Conservation (phyloP, 2,888 invertebrate species). For the Frankliniella fusca region DNA sequence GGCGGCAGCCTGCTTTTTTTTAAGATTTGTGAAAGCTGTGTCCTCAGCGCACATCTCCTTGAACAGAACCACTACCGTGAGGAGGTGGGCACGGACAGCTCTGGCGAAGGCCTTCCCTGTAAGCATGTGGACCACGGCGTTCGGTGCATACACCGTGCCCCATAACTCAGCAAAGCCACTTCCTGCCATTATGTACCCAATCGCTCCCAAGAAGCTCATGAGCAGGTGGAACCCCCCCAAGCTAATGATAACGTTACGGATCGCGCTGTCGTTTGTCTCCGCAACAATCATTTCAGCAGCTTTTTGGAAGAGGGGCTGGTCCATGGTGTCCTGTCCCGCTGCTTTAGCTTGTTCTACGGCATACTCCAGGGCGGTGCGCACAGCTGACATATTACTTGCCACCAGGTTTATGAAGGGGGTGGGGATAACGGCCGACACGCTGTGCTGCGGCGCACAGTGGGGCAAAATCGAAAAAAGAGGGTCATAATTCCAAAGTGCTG, state of each 20-base stretch:
- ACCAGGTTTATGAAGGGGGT: constrained; percentile 38
- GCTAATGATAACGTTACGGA: constrained; percentile 37
- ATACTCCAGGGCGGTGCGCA: constrained; percentile 36
- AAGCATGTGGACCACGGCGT: constrained; percentile 42
- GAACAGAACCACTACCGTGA: constrained; percentile 38
- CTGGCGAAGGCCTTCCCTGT: constrained; percentile 42
- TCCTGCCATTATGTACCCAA: constrained; percentile 44
- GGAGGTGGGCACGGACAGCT: constrained; percentile 41
- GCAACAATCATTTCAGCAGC: constrained; percentile 41
- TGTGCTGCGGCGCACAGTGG: too few relatives aligned
- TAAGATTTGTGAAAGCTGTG: too few relatives aligned
- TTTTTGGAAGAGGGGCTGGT: constrained; percentile 42
- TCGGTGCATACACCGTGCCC: constrained; percentile 41
- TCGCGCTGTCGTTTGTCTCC: constrained; percentile 32
- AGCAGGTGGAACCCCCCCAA: constrained; percentile 42
- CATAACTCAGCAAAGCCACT: constrained; percentile 44
- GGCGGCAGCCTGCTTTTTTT: too few relatives aligned
- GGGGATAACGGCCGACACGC: background rate
- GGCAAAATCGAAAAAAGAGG: too few relatives aligned
- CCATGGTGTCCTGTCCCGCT: constrained; percentile 41
- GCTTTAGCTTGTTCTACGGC: constrained; percentile 37
- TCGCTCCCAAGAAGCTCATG: constrained; percentile 43
- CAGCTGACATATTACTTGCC: constrained; percentile 38
- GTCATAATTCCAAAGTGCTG: too few relatives aligned
- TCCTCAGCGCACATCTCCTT: too few relatives aligned